Conservation (phyloP, 1,140 invertebrate genomes). For the Zelostemma sp. region DNA sequence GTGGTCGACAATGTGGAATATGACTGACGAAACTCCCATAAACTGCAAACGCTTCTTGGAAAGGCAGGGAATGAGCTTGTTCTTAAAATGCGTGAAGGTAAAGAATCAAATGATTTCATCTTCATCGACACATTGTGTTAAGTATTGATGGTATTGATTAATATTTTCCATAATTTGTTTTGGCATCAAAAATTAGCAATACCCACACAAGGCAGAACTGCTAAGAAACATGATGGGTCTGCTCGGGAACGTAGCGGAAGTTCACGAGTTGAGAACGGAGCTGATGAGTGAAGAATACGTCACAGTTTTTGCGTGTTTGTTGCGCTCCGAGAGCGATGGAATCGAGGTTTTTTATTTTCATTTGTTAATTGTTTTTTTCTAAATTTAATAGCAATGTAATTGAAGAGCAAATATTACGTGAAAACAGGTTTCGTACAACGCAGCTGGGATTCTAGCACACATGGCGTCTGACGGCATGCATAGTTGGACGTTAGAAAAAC, state of each 20-base stretch:
- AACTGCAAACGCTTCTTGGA: conserved; percentile 93
- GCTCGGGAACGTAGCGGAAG: conserved; percentile 96
- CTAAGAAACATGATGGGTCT: conserved; percentile 97
- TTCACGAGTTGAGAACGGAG: conserved; percentile 82
- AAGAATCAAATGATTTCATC: conserved; percentile 30
- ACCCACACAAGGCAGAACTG: conserved; percentile 89
- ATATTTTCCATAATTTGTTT: too few relatives aligned
- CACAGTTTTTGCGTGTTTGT: conserved; percentile 85
- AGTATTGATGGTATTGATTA: too few relatives aligned
- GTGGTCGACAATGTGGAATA: conserved; percentile 99
- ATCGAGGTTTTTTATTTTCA: conserved; percentile 81
- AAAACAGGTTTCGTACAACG: conserved; percentile 93
- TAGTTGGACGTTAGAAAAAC: conserved; percentile 83
- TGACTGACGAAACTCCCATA: conserved; percentile 94
- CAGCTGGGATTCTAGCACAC: conserved; percentile 95
- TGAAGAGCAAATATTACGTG: too few relatives aligned
- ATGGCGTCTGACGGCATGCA: conserved; percentile 92
- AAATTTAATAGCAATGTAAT: too few relatives aligned
- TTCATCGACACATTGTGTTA: too few relatives aligned
- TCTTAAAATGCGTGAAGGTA: conserved; percentile 86
- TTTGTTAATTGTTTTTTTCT: conserved; percentile 20
- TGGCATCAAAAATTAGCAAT: conserved; percentile 77
- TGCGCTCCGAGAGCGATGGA: conserved; percentile 89
- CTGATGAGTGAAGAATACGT: conserved; percentile 91
- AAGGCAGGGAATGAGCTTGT: conserved; percentile 87